Evolutionary conservation across 2,888 invertebrate genomes (phyloP).

Genomic region (Pollenia griseotomentosa): DNA sequence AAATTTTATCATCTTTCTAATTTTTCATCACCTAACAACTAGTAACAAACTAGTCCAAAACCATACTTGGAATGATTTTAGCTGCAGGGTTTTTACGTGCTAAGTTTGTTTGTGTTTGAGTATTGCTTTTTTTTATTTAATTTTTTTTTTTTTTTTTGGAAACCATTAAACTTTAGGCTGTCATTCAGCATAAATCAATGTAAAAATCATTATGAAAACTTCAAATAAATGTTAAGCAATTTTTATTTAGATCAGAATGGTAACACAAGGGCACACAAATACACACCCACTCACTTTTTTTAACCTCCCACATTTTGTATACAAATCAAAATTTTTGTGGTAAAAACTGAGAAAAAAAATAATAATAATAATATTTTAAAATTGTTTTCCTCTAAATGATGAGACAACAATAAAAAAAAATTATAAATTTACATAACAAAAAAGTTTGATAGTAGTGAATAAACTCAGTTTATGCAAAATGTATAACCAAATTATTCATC

Average conservation of each 20-base stretch:
- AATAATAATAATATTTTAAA: conserved; percentile 32
- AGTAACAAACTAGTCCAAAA: too few species aligned
- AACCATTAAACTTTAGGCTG: not conserved
- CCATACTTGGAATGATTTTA: too few species aligned
- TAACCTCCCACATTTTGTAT: conserved; percentile 29
- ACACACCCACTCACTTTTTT: not conserved
- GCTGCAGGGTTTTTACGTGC: too few species aligned
- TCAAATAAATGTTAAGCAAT: conserved; percentile 33
- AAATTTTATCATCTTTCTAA: too few species aligned
- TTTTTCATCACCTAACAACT: too few species aligned
- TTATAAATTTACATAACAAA: conserved; percentile 34
- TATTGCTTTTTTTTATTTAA: not conserved
- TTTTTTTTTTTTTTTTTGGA: too few species aligned
- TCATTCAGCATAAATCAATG: conserved; percentile 35
- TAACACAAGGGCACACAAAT: not conserved
- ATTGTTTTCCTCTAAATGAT: conserved; percentile 22
- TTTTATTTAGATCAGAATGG: conserved; percentile 45
- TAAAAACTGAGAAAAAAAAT: not conserved
- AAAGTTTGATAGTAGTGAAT: conserved; percentile 6
- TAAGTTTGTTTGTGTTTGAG: not conserved
- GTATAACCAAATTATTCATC: conserved; percentile 31
- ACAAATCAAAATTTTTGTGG: not conserved
- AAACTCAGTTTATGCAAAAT: conserved; percentile 23
- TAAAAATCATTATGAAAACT: conserved; percentile 30
- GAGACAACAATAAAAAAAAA: conserved; percentile 8